Percentiles rank a stretch among this genome's conserved stretches.
phyloP scores from a whole-genome alignment of 1,140 invertebrate genomes.

The Caenorhabditis latens region DNA sequence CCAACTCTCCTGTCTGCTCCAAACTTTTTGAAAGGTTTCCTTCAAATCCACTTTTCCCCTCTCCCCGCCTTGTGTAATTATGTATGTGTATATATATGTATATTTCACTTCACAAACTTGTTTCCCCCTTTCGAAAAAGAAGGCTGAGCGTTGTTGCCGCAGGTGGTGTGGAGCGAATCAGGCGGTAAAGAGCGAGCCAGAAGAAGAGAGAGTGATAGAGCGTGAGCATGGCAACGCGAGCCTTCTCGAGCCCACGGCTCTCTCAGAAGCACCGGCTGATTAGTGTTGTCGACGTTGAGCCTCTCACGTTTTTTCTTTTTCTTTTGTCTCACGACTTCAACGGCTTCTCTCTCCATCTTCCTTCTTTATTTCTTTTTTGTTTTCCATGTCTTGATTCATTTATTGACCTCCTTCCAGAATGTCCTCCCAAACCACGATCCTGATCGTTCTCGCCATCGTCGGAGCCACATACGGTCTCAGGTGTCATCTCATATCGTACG shows the following conservation, averaged over 20 bases:
- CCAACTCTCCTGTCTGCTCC: neutral
- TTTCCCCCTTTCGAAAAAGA: neutral
- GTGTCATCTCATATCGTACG: constrained; percentile 14
- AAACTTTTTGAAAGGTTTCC: constrained; percentile 41
- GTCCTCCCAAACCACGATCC: neutral
- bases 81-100: constrained; percentile 6
- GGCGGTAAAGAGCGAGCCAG: constrained; percentile 22
- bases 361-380: neutral
- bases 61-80: constrained; percentile 6
- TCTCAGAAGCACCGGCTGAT: constrained; percentile 32
- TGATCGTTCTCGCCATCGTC: neutral
- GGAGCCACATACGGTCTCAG: neutral
- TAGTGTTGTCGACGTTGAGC: constrained; percentile 16
- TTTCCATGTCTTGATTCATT: neutral
- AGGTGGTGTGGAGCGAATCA: constrained; percentile 49
- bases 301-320: constrained; percentile 1
- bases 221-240: constrained; percentile 30
- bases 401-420: neutral
- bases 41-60: constrained; percentile 24
- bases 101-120: constrained; percentile 4
- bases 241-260: neutral
- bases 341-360: neutral
- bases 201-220: neutral
- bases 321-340: neutral
- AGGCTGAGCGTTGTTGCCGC: neutral